Base-by-base conservation (phyloP, 92 coral and sea anemone genomes). In the Galaxea fascicularis region DNA sequence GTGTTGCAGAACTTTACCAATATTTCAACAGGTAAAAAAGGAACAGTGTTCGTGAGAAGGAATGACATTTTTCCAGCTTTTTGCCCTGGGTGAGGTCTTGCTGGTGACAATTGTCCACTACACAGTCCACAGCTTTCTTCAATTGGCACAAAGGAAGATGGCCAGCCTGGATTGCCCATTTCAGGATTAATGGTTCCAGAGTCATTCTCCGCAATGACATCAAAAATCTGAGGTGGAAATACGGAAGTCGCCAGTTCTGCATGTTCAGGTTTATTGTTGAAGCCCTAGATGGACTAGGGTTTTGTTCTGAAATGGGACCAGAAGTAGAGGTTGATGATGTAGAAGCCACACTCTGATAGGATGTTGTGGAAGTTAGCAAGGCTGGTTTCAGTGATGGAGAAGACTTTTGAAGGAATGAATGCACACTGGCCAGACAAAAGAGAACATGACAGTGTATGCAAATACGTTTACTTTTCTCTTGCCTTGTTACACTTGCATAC, bases 401-500 rank as follows among this genome's bases (percentile, higher is more conserved):
- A 44, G 76, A 69, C n/a, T 16, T 53, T 41, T 14, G 28, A 24
- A 17, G 52, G 52, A 4, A 69, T 69, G 39, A 35, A 35, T 51
- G n/a, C 52, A 83, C 28, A 74, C 69, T 39, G 13, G 44, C n/a
- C 57, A 78, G 25, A 29, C 64, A 58, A 5, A 39, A 84, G 20
- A 74, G 74, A 49, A 25, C 41, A 62, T 83, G 80, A 16, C 30
- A 73, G 80, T 83, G 87, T n/a, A 84, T 59, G 65, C 82, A 74
- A 26, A 75, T 52, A 39, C 67, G 69, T 49, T 83, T 83, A 7
- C 29, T 83, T 28, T 53, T 60, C 15, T 76, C 81, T 56, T 73
- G 87, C 21, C 31, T 53, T 21, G 31, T 77, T 5, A 41, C 77
- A 73, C 80, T 72, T 8, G 46, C 70, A 72, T 72, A 46, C 15